Evolutionary conservation across 2,797 vertebrate genomes (phyloP), one percentile per base, ranked within the genome.

Genomic region (Gadopsis bispinosus): DNA sequence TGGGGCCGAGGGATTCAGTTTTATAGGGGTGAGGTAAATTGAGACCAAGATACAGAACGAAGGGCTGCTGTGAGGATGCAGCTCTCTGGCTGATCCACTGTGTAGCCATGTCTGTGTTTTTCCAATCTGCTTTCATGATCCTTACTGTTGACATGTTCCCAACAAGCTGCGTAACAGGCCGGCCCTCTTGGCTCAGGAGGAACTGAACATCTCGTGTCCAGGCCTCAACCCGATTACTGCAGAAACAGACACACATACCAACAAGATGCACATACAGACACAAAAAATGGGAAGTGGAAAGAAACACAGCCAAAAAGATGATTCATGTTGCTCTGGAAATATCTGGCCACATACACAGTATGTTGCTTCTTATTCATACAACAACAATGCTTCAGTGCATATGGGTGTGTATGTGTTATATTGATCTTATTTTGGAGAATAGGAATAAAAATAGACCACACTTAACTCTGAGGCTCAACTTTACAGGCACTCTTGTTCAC

Each of bases 11-110:
- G 33, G 95, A 96, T 26, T 96, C 93, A 14, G 97, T 98, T 79
- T 88, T 95, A 86, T 99, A 99, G 0, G 98, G 96, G 77, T 99
- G 98, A 59, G 98, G 98, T 62, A 99, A 93, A 91, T 99, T 99
- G 69, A 99, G 95, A 39, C 98, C 98, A 72, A 99, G 87, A 54
- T 99, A 99, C 20, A 99, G 95, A 77, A 95, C 94, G 81, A 99
- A 99, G 0, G 98, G 97, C 71, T 94, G 91, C 43, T 90, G 86
- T 7, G 92, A 75, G 59, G 92, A 92, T 33, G 83, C 4, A 5
- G 96, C 19, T 14, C 93, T 94, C 80, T 94, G 87, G 59, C 80
- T 95, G 88, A 99, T 94, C 98, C 98, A 99, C 4, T 87, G 85
- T 9, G 93, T 66, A 1, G 97, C 96, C 75, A 79, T 91, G 81